Evolutionary conservation across 2,113 vertebrate genomes (phyloP), one percentile per base, ranked within the genome.

Genomic region (Hydropotes inermis): DNA sequence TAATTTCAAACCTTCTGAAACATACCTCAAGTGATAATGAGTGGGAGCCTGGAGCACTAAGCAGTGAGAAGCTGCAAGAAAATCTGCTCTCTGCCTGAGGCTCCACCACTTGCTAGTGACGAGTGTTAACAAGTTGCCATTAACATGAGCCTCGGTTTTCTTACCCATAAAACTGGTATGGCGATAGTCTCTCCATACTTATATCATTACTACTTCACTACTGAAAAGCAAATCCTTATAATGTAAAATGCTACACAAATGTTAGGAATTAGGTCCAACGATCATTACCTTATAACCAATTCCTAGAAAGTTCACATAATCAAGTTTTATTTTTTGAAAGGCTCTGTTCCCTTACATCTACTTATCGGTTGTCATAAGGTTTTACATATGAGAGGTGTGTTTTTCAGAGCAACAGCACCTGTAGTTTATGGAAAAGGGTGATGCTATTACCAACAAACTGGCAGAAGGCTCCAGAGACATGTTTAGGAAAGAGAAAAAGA

Each of bases 1-100:
- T 91, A 95, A 94, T 81, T 92, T 91, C 43, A 95, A 96, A 85
- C 9, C 55, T 85, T 92, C 88, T 92, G 52, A 97, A 96, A 92
- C 86, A 88, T 12, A 85, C 39, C 54, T 90, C 54, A 58, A 95
- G 87, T 57, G 60, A 21, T 39, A 95, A 81, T 74, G 64, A 94
- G 76, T 87, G 28, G 60, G 54, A 88, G 28, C 36, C n/a, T 6
- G 43, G 27, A 89, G n/a, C 43, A 89, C 21, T 78, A 33, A 88
- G 17, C 52, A 93, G 28, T 70, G 11, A 87, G 30, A 43, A 82
- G 17, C 23, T 45, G 12, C 27, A 21, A 43, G 67, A 87, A 64
- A 87, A 82, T 33, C 50, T 91, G 67, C 55, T 76, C 84, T 89
- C 33, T 64, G 19, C 3, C 12, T 57, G 15, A 92, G 58, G 25